Percentiles rank a stretch among this genome's conserved stretches.
Evolutionary conservation across 1,140 invertebrate genomes (phyloP).

Genomic region (Anthonomus grandis): DNA sequence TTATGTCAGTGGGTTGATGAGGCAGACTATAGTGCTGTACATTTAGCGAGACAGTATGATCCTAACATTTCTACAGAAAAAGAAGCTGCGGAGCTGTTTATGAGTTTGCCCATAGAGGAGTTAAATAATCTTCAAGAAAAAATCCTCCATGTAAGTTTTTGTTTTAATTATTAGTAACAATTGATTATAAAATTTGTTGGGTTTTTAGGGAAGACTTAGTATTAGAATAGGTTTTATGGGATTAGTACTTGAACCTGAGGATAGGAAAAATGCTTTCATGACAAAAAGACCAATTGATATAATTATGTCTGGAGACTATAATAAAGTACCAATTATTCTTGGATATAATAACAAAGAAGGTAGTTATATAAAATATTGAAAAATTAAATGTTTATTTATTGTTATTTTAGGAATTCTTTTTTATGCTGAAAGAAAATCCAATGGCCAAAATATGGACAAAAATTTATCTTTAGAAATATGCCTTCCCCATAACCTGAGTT

Average conservation of each 20-base stretch:
- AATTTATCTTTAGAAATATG: too few relatives aligned
- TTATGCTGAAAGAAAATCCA: neutral
- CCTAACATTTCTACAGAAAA: conserved; percentile 16
- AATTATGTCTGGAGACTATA: conserved; percentile 38
- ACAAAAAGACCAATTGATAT: conserved; percentile 34
- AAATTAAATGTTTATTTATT: too few relatives aligned
- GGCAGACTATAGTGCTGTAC: conserved; percentile 13
- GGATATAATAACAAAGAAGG: conserved; percentile 41
- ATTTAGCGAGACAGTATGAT: conserved; percentile 4
- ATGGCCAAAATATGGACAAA: neutral
- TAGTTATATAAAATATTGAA: too few relatives aligned
- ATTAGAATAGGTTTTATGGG: too few relatives aligned
- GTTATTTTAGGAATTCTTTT: conserved; percentile 10
- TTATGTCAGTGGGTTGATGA: conserved; percentile 50
- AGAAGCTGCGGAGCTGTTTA: conserved; percentile 24
- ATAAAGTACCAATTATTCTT: conserved; percentile 39
- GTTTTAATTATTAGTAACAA: too few relatives aligned
- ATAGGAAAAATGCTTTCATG: conserved; percentile 29
- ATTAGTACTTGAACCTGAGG: conserved; percentile 22
- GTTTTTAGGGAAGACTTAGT: too few relatives aligned
- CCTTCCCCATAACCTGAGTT: conserved; percentile 16
- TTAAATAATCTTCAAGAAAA: conserved; percentile 42
- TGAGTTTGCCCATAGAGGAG: conserved; percentile 42
- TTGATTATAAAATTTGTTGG: too few relatives aligned
- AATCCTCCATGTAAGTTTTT: conserved; percentile 40